Percentiles rank a stretch among this genome's conserved stretches.
These are phyloP conservation scores for Drosophila anomelani DNA, from an alignment of 2,888 invertebrate genomes.

Conservation along the genomic window DNA sequence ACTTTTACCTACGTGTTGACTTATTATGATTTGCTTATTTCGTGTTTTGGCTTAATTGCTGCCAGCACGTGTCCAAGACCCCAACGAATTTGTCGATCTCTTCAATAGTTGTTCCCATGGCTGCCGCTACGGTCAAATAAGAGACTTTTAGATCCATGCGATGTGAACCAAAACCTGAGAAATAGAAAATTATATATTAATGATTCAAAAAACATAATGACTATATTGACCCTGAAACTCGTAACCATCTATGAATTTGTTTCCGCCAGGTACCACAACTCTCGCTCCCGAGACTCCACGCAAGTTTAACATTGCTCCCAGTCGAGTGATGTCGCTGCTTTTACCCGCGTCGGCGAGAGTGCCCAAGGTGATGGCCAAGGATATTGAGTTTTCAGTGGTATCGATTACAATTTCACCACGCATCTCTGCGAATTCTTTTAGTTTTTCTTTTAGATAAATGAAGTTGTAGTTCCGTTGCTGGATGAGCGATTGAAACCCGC, in stretches of 20 bases:
- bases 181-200: background rate
- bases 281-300: constrained; percentile 90
- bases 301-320: constrained; percentile 90
- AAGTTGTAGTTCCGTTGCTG: constrained; percentile 87
- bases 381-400: constrained; percentile 89
- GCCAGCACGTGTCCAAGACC: constrained; percentile 87
- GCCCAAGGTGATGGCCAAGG: constrained; percentile 86
- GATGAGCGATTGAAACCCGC: constrained; percentile 87
- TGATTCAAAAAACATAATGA: background rate
- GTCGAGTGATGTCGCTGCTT: constrained; percentile 85
- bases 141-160: constrained; percentile 84
- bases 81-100: constrained; percentile 90
- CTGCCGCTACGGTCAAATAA: constrained; percentile 91
- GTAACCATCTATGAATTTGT: constrained; percentile 86
- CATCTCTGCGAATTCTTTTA: constrained; percentile 86
- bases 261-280: constrained; percentile 86
- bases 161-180: constrained; percentile 90
- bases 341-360: constrained; percentile 63
- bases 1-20: too few species aligned
- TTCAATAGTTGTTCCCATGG: constrained; percentile 88
- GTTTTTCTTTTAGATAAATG: constrained; percentile 86
- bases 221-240: constrained; percentile 86
- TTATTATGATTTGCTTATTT: background rate
- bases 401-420: constrained; percentile 87
- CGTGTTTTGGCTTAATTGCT: constrained; percentile 7